Conservation (phyloP, 2,113 vertebrate genomes). For the Garra rufa region DNA sequence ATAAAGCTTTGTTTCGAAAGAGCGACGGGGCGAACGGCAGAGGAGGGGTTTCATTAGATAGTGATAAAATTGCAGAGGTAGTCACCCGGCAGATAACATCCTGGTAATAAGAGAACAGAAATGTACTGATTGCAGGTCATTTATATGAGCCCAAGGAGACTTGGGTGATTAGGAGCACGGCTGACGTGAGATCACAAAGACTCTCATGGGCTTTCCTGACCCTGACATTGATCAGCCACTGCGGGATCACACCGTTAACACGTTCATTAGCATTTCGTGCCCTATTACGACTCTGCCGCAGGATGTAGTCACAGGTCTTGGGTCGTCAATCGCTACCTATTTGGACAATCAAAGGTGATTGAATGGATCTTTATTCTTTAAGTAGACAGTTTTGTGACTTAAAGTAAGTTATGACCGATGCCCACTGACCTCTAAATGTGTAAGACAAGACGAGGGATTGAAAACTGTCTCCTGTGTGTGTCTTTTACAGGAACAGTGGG, state of each 20-base stretch:
- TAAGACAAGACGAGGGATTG: not conserved
- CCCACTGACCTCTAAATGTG: conserved; percentile 24
- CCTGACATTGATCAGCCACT: conserved; percentile 49
- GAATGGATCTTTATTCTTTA: conserved; percentile 28
- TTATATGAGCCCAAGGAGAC: conserved; percentile 58
- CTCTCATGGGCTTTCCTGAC: conserved; percentile 55
- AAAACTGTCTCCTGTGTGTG: not conserved
- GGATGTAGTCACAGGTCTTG: not conserved
- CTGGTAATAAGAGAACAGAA: conserved; percentile 58
- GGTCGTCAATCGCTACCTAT: conserved; percentile 30
- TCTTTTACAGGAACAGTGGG: conserved; percentile 83
- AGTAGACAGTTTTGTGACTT: conserved; percentile 3
- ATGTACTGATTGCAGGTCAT: conserved; percentile 61
- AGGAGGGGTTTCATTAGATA: conserved; percentile 53
- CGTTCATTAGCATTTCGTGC: conserved; percentile 28
- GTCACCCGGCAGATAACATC: conserved; percentile 64
- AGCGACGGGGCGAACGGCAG: conserved; percentile 27
- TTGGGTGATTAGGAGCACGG: conserved; percentile 53
- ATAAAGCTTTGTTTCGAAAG: conserved; percentile 28
- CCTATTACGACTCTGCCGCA: not conserved
- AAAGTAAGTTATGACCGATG: conserved; percentile 1
- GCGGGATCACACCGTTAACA: conserved; percentile 40
- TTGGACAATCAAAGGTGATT: conserved; percentile 35
- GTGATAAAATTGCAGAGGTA: conserved; percentile 58
- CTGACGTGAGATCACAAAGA: conserved; percentile 48